Percentiles rank a stretch among this genome's conserved stretches.
Evolutionary conservation across 2,113 vertebrate species (phyloP).

Genomic region (Echinops telfairi): DNA sequence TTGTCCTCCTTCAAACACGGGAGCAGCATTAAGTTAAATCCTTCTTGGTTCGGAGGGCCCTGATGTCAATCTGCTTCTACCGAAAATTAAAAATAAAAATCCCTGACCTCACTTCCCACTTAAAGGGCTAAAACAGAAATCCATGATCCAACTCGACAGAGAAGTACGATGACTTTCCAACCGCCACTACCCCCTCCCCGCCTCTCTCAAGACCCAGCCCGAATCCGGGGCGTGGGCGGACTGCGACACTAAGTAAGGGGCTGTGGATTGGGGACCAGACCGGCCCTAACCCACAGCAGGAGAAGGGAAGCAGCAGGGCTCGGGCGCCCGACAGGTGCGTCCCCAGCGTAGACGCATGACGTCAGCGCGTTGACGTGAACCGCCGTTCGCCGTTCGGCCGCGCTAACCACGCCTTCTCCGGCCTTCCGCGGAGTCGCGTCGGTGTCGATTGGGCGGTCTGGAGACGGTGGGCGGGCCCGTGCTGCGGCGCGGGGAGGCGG

Average conservation of each 20-base stretch:
- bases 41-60: neutral
- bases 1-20: slow-evolving; percentile 35
- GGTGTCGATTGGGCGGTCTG: slow-evolving; percentile 61
- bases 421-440: neutral
- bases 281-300: slow-evolving; percentile 23
- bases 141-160: slow-evolving; percentile 8
- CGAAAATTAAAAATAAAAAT: slow-evolving; percentile 54
- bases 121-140: neutral
- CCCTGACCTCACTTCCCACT: slow-evolving; percentile 53
- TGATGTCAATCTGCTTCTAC: slow-evolving; percentile 35
- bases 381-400: slow-evolving; percentile 50
- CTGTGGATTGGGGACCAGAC: neutral
- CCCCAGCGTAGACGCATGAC: slow-evolving; percentile 68
- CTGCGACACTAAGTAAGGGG: neutral
- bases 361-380: slow-evolving; percentile 75
- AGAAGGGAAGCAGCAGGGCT: slow-evolving; percentile 14
- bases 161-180: neutral
- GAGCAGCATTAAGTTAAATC: slow-evolving; percentile 53
- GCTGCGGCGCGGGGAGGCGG: neutral
- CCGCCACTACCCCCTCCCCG: slow-evolving; percentile 17
- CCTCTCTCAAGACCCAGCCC: neutral
- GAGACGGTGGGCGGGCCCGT: slow-evolving; percentile 1
- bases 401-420: neutral
- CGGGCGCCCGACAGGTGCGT: slow-evolving; percentile 67
- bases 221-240: neutral